These are phyloP conservation scores for Andricus grossulariae DNA, from an alignment of 1,140 invertebrate species.

Conservation along the genomic window DNA sequence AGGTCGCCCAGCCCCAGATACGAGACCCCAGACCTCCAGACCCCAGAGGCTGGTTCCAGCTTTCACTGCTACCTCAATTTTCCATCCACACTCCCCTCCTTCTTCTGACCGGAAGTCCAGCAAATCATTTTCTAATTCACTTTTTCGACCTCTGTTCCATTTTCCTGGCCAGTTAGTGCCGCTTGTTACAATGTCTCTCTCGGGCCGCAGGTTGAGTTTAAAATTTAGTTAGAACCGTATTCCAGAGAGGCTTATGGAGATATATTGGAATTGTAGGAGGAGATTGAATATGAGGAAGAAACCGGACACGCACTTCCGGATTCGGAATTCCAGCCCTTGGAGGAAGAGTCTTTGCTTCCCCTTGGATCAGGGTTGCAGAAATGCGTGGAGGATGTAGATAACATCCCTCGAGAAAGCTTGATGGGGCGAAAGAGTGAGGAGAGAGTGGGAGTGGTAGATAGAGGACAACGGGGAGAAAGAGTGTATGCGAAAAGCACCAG, in stretches of 20 bases:
- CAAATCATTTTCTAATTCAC: conserved; percentile 36
- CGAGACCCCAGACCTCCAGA: background rate
- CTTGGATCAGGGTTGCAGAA: conserved; percentile 40
- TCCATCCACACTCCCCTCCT: background rate
- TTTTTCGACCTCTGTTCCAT: conserved; percentile 37
- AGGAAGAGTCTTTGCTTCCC: conserved; percentile 39
- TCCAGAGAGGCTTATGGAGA: conserved; percentile 39
- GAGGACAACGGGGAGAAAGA: background rate
- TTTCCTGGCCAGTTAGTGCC: background rate
- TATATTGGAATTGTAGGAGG: conserved; percentile 36
- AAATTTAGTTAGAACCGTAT: no score
- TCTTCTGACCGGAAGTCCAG: background rate
- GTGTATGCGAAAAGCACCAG: conserved; percentile 29
- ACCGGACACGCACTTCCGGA: background rate
- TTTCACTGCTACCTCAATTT: conserved; percentile 12
- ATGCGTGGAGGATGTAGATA: background rate
- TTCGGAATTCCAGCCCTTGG: conserved; percentile 31
- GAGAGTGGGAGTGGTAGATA: background rate
- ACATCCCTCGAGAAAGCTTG: conserved; percentile 37
- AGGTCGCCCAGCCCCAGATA: background rate
- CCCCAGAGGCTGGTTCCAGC: background rate
- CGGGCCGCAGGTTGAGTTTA: no score
- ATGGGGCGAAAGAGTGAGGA: conserved; percentile 21
- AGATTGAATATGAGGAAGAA: background rate
- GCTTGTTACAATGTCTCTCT: no score